phyloP scores from a whole-genome alignment of 2,888 invertebrate species.

The Campoplex capitator region DNA sequence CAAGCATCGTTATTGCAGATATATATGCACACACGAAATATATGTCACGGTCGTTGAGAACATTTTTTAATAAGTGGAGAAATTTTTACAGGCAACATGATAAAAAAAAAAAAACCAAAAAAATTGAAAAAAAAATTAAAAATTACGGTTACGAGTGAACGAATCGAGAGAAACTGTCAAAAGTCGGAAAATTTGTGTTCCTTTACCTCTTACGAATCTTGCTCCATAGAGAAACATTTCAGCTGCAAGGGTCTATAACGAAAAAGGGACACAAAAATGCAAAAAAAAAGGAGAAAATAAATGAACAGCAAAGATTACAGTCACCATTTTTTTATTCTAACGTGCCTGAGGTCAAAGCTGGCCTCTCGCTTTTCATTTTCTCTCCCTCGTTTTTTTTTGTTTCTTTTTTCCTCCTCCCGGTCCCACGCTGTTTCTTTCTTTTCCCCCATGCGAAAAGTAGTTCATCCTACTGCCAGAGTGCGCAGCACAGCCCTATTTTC shows the following conservation, averaged over 20 bases:
- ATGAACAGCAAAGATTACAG: constrained; percentile 35
- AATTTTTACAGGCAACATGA: neutral
- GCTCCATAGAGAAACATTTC: neutral
- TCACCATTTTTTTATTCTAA: constrained; percentile 62
- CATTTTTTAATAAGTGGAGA: neutral
- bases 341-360: constrained; percentile 45
- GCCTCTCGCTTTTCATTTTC: neutral
- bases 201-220: too few relatives aligned
- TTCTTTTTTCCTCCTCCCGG: neutral
- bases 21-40: neutral
- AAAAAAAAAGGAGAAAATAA: constrained; percentile 55
- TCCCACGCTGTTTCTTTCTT: neutral
- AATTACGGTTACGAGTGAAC: neutral
- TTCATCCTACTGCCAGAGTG: constrained; percentile 26
- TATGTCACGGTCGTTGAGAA: neutral
- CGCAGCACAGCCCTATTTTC: constrained; percentile 28
- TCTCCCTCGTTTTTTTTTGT: neutral
- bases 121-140: neutral
- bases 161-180: neutral
- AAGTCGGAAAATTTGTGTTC: neutral
- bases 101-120: neutral
- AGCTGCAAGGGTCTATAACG: neutral
- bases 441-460: constrained; percentile 48
- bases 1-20: neutral
- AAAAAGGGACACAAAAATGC: constrained; percentile 33